A percentile compares a stretch with the other conserved stretches of the same genome.
These are phyloP conservation scores for Caenorhabditis tropicalis DNA, from an alignment of 1,140 invertebrate genomes.

Conservation along the genomic window DNA sequence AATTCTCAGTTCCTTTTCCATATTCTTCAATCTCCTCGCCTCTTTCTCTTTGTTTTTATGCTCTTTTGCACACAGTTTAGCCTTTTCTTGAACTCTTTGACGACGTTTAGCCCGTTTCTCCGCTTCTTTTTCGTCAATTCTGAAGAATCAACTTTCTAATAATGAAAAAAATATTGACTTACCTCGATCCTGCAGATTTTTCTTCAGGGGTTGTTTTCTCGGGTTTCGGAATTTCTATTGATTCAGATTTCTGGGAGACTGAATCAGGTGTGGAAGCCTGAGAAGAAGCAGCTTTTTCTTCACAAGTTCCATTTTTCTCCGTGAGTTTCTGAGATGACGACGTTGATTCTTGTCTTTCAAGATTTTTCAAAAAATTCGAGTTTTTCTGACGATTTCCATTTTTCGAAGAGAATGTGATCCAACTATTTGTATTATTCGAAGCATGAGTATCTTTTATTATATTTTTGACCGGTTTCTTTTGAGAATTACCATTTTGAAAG, in stretches of 20 bases:
- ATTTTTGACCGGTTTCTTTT: not conserved
- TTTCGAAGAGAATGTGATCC: not conserved
- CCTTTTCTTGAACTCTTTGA: not conserved
- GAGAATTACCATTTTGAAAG: not conserved
- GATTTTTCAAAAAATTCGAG: not conserved
- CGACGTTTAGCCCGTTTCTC: slow-evolving; percentile 4
- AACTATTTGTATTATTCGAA: not conserved
- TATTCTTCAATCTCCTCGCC: not conserved
- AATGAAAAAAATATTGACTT: not conserved
- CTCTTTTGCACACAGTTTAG: not conserved
- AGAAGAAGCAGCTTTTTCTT: no score
- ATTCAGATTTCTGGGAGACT: no score
- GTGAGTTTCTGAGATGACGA: not conserved
- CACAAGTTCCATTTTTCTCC: not conserved
- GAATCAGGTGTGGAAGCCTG: no score
- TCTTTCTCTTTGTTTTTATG: not conserved
- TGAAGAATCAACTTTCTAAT: not conserved
- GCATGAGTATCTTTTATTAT: not conserved
- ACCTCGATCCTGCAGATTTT: not conserved
- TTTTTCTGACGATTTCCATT: not conserved
- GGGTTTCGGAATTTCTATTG: no score
- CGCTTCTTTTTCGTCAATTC: not conserved
- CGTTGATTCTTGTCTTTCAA: not conserved
- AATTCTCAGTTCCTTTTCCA: not conserved
- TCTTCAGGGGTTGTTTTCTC: no score